phyloP scores from a whole-genome alignment of 2,797 vertebrate species.

The Intellagama lesueurii region DNA sequence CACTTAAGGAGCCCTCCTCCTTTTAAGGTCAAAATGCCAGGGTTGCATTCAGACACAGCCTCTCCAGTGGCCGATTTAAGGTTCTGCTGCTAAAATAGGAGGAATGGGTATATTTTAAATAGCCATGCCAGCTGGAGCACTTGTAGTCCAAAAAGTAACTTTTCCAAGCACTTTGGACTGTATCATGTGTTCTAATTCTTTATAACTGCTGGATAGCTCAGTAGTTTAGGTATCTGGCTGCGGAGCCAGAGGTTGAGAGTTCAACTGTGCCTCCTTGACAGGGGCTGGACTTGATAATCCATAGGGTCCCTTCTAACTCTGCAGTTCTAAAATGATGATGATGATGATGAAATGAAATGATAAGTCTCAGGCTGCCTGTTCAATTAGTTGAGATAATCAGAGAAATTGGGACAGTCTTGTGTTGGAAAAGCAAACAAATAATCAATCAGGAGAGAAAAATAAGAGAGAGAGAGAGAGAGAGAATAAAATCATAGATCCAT shows the following conservation, averaged over 20 bases:
- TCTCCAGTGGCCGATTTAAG: neutral
- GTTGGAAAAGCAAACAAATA: neutral
- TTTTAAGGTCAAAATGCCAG: slow-evolving; percentile 52
- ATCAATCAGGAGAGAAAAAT: slow-evolving; percentile 41
- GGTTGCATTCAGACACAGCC: neutral
- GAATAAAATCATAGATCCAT: too few species aligned
- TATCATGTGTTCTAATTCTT: neutral
- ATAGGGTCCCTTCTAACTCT: too few species aligned
- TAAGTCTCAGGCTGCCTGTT: neutral
- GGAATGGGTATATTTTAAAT: neutral
- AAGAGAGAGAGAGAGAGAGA: neutral
- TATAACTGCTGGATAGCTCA: too few species aligned
- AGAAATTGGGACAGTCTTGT: neutral
- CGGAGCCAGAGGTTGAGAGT: too few species aligned
- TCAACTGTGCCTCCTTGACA: too few species aligned
- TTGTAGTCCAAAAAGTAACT: too few species aligned
- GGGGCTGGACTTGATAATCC: too few species aligned
- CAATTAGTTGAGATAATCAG: neutral
- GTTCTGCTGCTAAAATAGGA: neutral
- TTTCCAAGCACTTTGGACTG: neutral
- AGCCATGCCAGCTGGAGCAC: neutral
- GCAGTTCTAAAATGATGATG: too few species aligned
- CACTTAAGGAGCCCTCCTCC: neutral
- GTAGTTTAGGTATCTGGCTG: too few species aligned
- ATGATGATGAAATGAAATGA: too few species aligned